Evolutionary conservation across 2,113 vertebrate species (phyloP).

Genomic region (zebrafish (Danio rerio)): GRCz12tu NC_133200.1:24535001-24535500

Average conservation of each 20-base stretch:
- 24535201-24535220: too few species aligned
- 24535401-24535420: not conserved
- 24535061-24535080: too few species aligned
- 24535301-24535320: constrained; percentile 52
- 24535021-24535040: too few species aligned
- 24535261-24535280: not conserved
- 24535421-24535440: constrained; percentile 24
- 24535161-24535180: too few species aligned
- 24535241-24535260: not conserved
- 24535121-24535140: too few species aligned
- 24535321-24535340: constrained; percentile 38
- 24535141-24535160: too few species aligned
- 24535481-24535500: constrained; percentile 31
- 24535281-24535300: constrained; percentile 41
- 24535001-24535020: too few species aligned
- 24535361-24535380: constrained; percentile 41
- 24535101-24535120: too few species aligned
- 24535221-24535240: too few species aligned
- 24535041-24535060: too few species aligned
- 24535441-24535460: constrained; percentile 57
- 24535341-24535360: constrained; percentile 50
- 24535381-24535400: constrained; percentile 22
- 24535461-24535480: constrained; percentile 49
- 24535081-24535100: too few species aligned
- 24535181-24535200: too few species aligned